These are phyloP conservation scores for Microtus pennsylvanicus DNA, from an alignment of 2,113 vertebrate genomes.

Conservation along the genomic window DNA sequence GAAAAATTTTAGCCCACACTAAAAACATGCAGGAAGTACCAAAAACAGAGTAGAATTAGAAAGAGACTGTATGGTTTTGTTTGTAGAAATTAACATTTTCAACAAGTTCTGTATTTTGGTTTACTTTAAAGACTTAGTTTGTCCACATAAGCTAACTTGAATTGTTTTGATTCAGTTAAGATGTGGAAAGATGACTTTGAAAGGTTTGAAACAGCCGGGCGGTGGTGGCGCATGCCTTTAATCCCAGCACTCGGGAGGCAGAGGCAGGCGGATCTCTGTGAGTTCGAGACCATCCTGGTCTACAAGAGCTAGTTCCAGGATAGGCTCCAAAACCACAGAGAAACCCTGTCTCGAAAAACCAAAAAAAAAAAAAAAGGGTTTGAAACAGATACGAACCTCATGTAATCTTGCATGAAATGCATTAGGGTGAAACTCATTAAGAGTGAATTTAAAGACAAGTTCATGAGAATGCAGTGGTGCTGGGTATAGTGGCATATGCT, in stretches of 20 bases:
- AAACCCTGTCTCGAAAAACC: too few relatives aligned
- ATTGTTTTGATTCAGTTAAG: background rate
- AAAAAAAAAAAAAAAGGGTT: background rate
- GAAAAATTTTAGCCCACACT: background rate
- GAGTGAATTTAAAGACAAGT: background rate
- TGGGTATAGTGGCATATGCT: background rate
- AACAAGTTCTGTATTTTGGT: conserved; percentile 9
- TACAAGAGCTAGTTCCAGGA: too few relatives aligned
- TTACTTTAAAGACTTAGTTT: conserved; percentile 36
- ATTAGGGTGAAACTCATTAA: background rate
- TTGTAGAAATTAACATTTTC: conserved; percentile 18
- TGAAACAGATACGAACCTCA: background rate
- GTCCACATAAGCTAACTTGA: background rate
- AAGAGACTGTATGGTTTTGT: background rate
- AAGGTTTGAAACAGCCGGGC: too few relatives aligned
- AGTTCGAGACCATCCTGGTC: too few relatives aligned
- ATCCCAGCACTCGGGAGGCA: too few relatives aligned
- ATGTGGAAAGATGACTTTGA: background rate
- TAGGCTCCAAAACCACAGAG: too few relatives aligned
- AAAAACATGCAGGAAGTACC: background rate
- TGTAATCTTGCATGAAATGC: background rate
- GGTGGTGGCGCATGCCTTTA: too few relatives aligned
- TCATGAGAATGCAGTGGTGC: background rate
- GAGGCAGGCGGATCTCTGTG: too few relatives aligned
- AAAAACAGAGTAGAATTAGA: background rate